Evolutionary conservation across 1,140 invertebrate genomes (phyloP).

Genomic region (Drosophila navojoa): DNA sequence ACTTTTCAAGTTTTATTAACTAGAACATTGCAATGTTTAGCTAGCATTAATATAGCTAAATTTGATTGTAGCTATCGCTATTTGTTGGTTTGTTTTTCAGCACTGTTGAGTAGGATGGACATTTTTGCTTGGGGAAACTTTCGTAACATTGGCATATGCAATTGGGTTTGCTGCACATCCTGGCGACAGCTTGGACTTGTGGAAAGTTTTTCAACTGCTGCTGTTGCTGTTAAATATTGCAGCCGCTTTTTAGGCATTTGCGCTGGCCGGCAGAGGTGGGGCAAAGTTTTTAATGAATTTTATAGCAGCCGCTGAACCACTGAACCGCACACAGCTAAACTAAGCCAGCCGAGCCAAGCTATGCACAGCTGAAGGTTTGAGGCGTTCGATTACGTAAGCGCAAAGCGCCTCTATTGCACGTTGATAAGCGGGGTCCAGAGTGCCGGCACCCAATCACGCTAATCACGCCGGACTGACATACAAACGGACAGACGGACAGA

Average conservation of each 20-base stretch:
- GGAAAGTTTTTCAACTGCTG: conserved; percentile 64
- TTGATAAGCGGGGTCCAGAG: conserved; percentile 66
- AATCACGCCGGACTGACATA: conserved; percentile 47
- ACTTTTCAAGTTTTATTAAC: too few relatives aligned
- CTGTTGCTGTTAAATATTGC: conserved; percentile 75
- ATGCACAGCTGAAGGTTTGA: conserved; percentile 21
- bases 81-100: conserved; percentile 18
- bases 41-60: background rate
- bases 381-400: conserved; percentile 57
- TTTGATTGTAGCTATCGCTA: background rate
- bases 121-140: conserved; percentile 65
- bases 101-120: conserved; percentile 36
- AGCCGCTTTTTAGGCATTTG: conserved; percentile 52
- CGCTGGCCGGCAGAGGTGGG: conserved; percentile 14
- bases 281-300: conserved; percentile 80
- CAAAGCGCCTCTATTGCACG: conserved; percentile 22
- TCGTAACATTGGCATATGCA: conserved; percentile 78
- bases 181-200: conserved; percentile 78
- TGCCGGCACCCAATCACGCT: conserved; percentile 67
- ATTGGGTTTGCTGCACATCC: conserved; percentile 80
- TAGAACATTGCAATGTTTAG: background rate
- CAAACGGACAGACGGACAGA: conserved; percentile 3
- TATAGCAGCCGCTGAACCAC: conserved; percentile 65
- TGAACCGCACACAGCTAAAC: conserved; percentile 51
- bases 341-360: conserved; percentile 9